These are phyloP conservation scores for Aulostomus chinensis DNA, from an alignment of 2,797 vertebrate species.

Conservation along the genomic window DNA sequence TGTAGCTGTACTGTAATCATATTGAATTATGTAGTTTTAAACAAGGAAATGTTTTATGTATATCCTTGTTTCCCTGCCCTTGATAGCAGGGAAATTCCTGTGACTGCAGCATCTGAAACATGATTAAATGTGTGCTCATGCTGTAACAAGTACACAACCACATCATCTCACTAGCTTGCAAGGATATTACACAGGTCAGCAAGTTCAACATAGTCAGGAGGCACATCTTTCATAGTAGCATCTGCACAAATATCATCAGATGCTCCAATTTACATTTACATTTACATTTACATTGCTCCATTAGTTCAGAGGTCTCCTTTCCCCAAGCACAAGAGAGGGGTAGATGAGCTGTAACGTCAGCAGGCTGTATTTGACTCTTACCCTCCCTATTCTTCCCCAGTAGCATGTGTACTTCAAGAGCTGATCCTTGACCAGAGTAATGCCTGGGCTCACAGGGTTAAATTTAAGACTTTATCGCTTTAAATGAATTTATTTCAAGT, in stretches of 20 bases:
- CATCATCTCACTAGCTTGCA: slow-evolving; percentile 25
- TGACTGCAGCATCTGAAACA: slow-evolving; percentile 8
- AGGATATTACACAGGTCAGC: slow-evolving; percentile 60
- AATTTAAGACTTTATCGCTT: too few relatives aligned
- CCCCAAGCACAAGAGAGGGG: too few relatives aligned
- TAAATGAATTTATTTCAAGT: too few relatives aligned
- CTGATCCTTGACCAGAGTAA: too few relatives aligned
- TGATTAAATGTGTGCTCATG: slow-evolving; percentile 3
- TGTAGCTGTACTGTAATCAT: slow-evolving; percentile 1
- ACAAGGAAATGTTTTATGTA: not conserved
- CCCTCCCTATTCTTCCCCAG: too few relatives aligned
- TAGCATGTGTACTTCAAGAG: too few relatives aligned
- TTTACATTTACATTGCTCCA: too few relatives aligned
- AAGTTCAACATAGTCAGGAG: slow-evolving; percentile 14
- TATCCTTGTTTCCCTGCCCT: not conserved
- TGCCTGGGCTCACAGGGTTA: too few relatives aligned
- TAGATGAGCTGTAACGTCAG: too few relatives aligned
- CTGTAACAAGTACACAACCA: slow-evolving; percentile 26
- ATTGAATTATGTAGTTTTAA: slow-evolving; percentile 13
- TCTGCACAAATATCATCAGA: slow-evolving; percentile 1
- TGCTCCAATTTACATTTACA: slow-evolving; percentile 4
- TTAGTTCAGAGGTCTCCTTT: too few relatives aligned
- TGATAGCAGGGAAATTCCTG: slow-evolving; percentile 1
- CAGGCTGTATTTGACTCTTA: too few relatives aligned
- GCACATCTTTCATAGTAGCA: slow-evolving; percentile 11